Percentiles rank a stretch among this genome's conserved stretches.
These are phyloP conservation scores for Pyrrhosoma nymphula DNA, from an alignment of 2,888 invertebrate genomes.

Conservation along the genomic window DNA sequence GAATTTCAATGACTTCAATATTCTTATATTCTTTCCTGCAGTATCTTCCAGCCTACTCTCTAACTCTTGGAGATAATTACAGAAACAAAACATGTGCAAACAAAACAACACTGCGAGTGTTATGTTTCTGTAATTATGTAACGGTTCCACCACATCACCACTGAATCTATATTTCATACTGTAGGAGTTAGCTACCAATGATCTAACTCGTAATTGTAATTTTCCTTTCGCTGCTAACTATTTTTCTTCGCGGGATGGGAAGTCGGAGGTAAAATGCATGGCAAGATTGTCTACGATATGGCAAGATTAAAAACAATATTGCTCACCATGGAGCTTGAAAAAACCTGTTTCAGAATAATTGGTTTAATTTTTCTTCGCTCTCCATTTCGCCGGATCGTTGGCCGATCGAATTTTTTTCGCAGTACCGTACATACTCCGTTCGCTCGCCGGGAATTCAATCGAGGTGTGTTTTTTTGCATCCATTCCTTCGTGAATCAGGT, in stretches of 20 bases:
- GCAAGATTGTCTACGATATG: not conserved
- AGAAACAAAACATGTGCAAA: too few species aligned
- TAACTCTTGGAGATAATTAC: too few species aligned
- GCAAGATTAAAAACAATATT: not conserved
- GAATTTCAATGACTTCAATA: too few species aligned
- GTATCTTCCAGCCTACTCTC: too few species aligned
- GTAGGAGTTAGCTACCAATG: too few species aligned
- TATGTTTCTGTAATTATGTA: too few species aligned
- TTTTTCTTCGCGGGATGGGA: not conserved
- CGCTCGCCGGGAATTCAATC: not conserved
- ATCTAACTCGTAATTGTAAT: too few species aligned
- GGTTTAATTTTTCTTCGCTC: not conserved
- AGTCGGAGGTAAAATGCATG: not conserved
- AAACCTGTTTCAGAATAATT: not conserved
- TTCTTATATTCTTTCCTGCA: too few species aligned
- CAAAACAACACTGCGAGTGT: too few species aligned
- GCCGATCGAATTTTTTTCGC: not conserved
- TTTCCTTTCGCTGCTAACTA: not conserved
- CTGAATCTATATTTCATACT: too few species aligned
- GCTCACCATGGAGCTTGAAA: not conserved
- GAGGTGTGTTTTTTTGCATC: not conserved
- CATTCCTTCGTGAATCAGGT: not conserved
- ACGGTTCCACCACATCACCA: too few species aligned
- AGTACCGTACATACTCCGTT: not conserved
- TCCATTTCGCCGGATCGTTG: not conserved